A percentile compares a stretch with the other conserved stretches of the same genome.
Evolutionary conservation across 2,888 invertebrate genomes (phyloP).

Genomic region (Agrochola lychnidis): DNA sequence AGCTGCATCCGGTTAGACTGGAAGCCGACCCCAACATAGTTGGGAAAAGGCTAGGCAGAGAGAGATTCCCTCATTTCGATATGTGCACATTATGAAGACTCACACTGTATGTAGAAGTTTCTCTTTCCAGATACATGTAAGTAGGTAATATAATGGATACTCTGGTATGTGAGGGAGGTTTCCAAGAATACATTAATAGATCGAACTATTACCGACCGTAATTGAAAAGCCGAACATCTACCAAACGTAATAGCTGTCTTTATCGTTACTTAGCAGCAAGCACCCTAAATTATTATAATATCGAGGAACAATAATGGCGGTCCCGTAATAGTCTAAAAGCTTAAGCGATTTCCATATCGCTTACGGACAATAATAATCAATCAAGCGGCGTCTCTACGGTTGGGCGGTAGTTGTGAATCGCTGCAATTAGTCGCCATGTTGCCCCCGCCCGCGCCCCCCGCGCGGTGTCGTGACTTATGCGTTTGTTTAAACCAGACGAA

Average conservation of each 20-base stretch:
- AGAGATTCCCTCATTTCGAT: no score
- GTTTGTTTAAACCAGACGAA: conserved; percentile 60
- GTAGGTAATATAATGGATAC: not conserved
- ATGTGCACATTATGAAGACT: no score
- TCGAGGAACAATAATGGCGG: conserved; percentile 53
- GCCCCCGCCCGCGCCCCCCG: conserved; percentile 58
- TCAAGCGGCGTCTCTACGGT: conserved; percentile 77
- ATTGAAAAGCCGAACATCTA: conserved; percentile 48
- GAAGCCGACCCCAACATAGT: no score
- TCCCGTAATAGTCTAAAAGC: conserved; percentile 68
- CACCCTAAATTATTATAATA: conserved; percentile 59
- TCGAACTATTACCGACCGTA: conserved; percentile 31
- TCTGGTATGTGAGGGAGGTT: not conserved
- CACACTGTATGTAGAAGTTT: not conserved
- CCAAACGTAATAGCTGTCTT: conserved; percentile 45
- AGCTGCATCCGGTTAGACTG: no score
- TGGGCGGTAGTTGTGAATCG: conserved; percentile 81
- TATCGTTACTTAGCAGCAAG: conserved; percentile 50
- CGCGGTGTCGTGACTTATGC: conserved; percentile 60
- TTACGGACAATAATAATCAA: conserved; percentile 80
- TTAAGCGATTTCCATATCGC: conserved; percentile 74
- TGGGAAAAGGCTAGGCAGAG: no score
- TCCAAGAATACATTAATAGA: conserved; percentile 25
- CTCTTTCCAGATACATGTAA: not conserved
- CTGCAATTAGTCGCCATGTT: conserved; percentile 83